Percentiles rank a stretch among this genome's conserved stretches.
These are phyloP conservation scores for Dolichallabes microphthalmus DNA, from an alignment of 2,113 vertebrate genomes.

Conservation along the genomic window DNA sequence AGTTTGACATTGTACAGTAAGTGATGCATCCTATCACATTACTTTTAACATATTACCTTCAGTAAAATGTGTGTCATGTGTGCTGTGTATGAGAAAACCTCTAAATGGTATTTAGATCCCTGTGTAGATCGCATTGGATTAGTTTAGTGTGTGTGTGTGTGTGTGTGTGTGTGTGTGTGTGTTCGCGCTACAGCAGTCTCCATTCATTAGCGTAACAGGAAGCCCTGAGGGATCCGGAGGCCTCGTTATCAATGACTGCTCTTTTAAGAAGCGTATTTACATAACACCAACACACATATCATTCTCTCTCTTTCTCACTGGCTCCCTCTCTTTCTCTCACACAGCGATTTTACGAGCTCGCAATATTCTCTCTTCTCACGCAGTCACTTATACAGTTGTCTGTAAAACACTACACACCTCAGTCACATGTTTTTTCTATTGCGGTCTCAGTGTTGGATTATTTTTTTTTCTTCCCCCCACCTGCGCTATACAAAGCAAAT, in stretches of 20 bases:
- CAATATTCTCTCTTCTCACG: background rate
- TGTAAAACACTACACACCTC: background rate
- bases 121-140: constrained; percentile 33
- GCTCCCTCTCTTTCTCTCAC: background rate
- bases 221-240: constrained; percentile 45
- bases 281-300: constrained; percentile 21
- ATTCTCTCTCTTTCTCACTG: background rate
- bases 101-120: constrained; percentile 25
- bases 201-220: constrained; percentile 52
- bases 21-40: background rate
- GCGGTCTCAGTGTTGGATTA: background rate
- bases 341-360: background rate
- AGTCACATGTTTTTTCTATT: too few relatives aligned
- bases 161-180: constrained; percentile 16
- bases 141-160: background rate
- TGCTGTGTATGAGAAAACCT: background rate
- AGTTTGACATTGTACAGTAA: background rate
- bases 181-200: constrained; percentile 35
- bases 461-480: background rate
- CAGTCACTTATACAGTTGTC: background rate
- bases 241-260: constrained; percentile 51
- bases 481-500: background rate
- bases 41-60: constrained; percentile 1
- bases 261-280: constrained; percentile 50
- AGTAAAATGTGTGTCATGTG: background rate